These are phyloP conservation scores for Megalopta genalis DNA, from an alignment of 1,140 invertebrate genomes.

Conservation along the genomic window DNA sequence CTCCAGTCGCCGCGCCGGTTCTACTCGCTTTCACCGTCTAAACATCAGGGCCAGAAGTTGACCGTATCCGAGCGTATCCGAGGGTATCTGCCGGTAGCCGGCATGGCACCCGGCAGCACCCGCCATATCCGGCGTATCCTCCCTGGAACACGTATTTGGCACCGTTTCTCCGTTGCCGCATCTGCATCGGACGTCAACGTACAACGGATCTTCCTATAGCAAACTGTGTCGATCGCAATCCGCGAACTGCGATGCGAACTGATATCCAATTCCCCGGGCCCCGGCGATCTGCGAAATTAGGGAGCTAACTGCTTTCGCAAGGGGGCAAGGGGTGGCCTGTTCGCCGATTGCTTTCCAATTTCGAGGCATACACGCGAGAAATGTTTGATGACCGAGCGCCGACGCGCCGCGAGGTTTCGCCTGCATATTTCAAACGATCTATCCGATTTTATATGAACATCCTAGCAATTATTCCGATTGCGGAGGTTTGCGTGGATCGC, in stretches of 20 bases:
- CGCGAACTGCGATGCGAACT: conserved; percentile 27
- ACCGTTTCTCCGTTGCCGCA: conserved; percentile 53
- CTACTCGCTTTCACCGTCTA: conserved; percentile 61
- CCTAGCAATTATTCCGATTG: too few relatives aligned
- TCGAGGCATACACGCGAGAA: background rate
- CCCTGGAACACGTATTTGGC: conserved; percentile 56
- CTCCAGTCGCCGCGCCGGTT: conserved; percentile 61
- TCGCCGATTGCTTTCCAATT: conserved; percentile 26
- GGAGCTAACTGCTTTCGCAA: conserved; percentile 38
- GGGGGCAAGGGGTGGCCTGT: background rate
- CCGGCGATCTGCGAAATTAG: conserved; percentile 53
- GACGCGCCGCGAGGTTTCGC: background rate
- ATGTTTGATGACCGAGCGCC: conserved; percentile 1
- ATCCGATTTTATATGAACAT: too few relatives aligned
- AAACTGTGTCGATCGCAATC: conserved; percentile 51
- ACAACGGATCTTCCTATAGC: conserved; percentile 29
- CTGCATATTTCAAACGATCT: background rate
- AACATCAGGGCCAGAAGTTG: conserved; percentile 75
- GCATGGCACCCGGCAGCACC: conserved; percentile 15
- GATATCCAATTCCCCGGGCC: conserved; percentile 42
- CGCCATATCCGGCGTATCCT: conserved; percentile 51
- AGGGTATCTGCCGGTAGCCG: conserved; percentile 27
- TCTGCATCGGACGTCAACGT: conserved; percentile 66
- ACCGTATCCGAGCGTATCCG: conserved; percentile 42
- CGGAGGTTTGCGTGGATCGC: too few relatives aligned